These are phyloP conservation scores for Caenorhabditis panamensis DNA, from an alignment of 2,888 invertebrate genomes.

Conservation along the genomic window DNA sequence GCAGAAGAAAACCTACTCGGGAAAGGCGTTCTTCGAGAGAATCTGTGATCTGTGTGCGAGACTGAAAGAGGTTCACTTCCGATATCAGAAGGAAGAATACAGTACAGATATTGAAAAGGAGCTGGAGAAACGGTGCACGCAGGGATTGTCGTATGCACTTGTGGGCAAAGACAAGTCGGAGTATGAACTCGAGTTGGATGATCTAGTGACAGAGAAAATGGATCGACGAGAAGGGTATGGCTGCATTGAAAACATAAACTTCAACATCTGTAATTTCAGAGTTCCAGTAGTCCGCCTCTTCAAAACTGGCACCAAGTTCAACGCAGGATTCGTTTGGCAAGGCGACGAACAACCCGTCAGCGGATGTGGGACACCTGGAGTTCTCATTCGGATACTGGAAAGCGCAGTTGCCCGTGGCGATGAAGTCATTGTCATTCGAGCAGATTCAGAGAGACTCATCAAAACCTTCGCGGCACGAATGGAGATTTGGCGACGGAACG, in stretches of 20 bases:
- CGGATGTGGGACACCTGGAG: slow-evolving; percentile 32
- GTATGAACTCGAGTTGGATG: slow-evolving; percentile 37
- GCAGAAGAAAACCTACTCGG: neutral
- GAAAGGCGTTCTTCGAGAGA: slow-evolving; percentile 27
- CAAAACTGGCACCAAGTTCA: slow-evolving; percentile 55
- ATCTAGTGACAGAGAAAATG: slow-evolving; percentile 24
- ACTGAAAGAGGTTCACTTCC: slow-evolving; percentile 32
- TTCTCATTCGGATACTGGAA: slow-evolving; percentile 39
- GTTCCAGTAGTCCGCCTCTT: slow-evolving; percentile 50
- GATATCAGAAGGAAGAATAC: slow-evolving; percentile 5
- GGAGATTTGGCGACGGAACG: slow-evolving; percentile 63
- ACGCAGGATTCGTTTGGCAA: slow-evolving; percentile 47
- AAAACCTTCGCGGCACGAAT: slow-evolving; percentile 54
- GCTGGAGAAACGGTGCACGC: slow-evolving; percentile 39
- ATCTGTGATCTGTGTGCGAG: slow-evolving; percentile 42
- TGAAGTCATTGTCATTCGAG: slow-evolving; percentile 43
- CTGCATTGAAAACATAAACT: neutral
- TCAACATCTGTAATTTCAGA: slow-evolving; percentile 18
- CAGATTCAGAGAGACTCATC: slow-evolving; percentile 59
- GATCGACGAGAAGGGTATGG: slow-evolving; percentile 31
- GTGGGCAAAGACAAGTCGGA: slow-evolving; percentile 50
- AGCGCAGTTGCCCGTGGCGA: slow-evolving; percentile 17
- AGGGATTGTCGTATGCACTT: slow-evolving; percentile 38
- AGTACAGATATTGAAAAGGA: slow-evolving; percentile 26
- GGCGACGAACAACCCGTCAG: slow-evolving; percentile 2